A percentile compares a stretch with the other conserved stretches of the same genome.
phyloP scores from a whole-genome alignment of 1,140 invertebrate species.

The Nebria ingens region DNA sequence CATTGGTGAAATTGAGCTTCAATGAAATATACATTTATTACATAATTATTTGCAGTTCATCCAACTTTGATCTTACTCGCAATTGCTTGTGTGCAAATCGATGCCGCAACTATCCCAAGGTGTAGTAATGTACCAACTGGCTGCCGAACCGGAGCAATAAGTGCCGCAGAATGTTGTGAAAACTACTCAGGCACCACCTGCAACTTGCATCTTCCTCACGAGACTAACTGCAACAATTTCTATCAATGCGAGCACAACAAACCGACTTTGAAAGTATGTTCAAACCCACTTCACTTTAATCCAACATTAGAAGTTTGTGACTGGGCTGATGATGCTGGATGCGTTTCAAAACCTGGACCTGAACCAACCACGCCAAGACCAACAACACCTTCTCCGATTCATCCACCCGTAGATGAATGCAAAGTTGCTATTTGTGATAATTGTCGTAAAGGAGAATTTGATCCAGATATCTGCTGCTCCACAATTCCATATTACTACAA shows the following conservation, averaged over 20 bases:
- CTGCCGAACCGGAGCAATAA: no score
- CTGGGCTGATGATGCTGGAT: slow-evolving; percentile 13
- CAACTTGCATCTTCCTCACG: no score
- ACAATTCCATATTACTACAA: slow-evolving; percentile 21
- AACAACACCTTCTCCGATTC: neutral
- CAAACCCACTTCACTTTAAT: slow-evolving; percentile 13
- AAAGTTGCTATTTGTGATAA: slow-evolving; percentile 12
- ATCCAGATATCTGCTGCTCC: slow-evolving; percentile 26
- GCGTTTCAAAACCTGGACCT: slow-evolving; percentile 16
- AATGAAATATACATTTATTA: no score
- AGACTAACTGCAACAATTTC: slow-evolving; percentile 15
- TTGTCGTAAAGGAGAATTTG: slow-evolving; percentile 24
- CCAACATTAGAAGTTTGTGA: slow-evolving; percentile 11
- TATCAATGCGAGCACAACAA: slow-evolving; percentile 13
- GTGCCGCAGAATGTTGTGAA: no score
- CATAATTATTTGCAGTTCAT: no score
- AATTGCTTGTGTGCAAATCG: no score
- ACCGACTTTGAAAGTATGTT: neutral
- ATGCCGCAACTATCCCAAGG: no score
- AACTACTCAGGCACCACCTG: no score
- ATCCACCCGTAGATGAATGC: neutral
- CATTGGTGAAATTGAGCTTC: no score
- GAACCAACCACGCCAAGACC: neutral
- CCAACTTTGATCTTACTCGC: no score
- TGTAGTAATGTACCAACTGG: no score